Evolutionary conservation across 2,888 invertebrate genomes (phyloP), one percentile per base, ranked within the genome.

Genomic region (Ephialtes manifestator): DNA sequence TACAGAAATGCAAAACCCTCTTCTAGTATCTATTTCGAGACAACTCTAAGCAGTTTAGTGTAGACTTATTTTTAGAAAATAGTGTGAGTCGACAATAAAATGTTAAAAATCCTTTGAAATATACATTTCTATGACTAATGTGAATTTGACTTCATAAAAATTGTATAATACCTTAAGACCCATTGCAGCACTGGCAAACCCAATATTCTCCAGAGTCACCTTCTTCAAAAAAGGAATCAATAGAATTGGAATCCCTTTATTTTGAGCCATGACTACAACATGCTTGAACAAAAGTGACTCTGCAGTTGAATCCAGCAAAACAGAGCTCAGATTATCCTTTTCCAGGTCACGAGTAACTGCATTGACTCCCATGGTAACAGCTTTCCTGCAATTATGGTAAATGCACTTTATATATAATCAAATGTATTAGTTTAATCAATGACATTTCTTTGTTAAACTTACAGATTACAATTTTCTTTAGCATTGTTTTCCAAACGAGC

Each of bases 291-390:
- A 76, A 15, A 87, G 79, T 3, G 92, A 91, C 20, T 93, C 92
- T 0, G 92, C 89, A 20, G 84, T 90, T 4, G 92, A 88, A 68
- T 94, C 93, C 31, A 94, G 79, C 76, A 94, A 74, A 24, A 94
- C 86, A 15, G 90, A 91, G 35, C 90, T 89, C 2, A 91, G 20
- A 53, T 87, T 78, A 4, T 91, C 68, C 51, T 91, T 93, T 76
- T 94, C 94, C 46, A 94, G 79, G n/a, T 90, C 85, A 39, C 92
- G 88, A 46, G 93, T 93, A 13, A 93, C 90, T 35, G 88, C 90
- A 86, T 94, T 94, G 4, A 93, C 88, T 58, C 94, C 94, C 43
- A 92, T 84, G 18, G 91, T 58, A 11, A 93, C 51, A 18, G 86
- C 83, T 53, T 89, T 86, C 28, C 93, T 93, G 39, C 20, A 65